These are phyloP conservation scores for Bostrychus sinensis DNA, from an alignment of 2,113 vertebrate genomes.

Conservation along the genomic window DNA sequence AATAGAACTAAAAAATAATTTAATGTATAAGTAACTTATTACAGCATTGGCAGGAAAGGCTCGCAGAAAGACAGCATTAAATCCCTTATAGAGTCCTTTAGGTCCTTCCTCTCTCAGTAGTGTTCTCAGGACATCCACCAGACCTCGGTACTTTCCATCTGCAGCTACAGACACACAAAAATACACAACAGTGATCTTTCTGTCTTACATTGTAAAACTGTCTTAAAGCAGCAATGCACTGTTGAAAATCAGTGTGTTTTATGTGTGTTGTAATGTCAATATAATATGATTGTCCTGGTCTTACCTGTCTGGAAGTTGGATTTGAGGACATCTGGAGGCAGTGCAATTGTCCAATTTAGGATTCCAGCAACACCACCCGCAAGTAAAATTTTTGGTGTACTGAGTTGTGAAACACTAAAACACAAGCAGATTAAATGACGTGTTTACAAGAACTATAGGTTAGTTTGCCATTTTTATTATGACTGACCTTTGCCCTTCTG, in stretches of 20 bases:
- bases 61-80: slow-evolving; percentile 79
- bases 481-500: slow-evolving; percentile 75
- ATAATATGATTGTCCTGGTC: too few species aligned
- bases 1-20: too few species aligned
- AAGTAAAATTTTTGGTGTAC: slow-evolving; percentile 74
- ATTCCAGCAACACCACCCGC: slow-evolving; percentile 77
- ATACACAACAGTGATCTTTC: not conserved
- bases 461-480: not conserved
- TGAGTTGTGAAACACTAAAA: slow-evolving; percentile 70
- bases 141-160: slow-evolving; percentile 73
- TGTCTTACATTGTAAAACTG: not conserved
- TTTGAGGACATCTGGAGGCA: slow-evolving; percentile 82
- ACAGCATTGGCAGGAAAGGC: slow-evolving; percentile 84
- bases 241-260: not conserved
- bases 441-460: not conserved
- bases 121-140: slow-evolving; percentile 72
- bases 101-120: slow-evolving; percentile 77
- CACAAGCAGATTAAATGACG: not conserved
- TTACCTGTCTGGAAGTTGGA: slow-evolving; percentile 83
- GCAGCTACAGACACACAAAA: slow-evolving; percentile 62
- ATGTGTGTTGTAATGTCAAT: too few species aligned
- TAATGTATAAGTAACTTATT: not conserved
- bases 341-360: slow-evolving; percentile 80
- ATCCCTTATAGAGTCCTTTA: slow-evolving; percentile 76
- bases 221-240: not conserved